Conservation (phyloP, 2,888 invertebrate species). For the Thymelicus acteon region DNA sequence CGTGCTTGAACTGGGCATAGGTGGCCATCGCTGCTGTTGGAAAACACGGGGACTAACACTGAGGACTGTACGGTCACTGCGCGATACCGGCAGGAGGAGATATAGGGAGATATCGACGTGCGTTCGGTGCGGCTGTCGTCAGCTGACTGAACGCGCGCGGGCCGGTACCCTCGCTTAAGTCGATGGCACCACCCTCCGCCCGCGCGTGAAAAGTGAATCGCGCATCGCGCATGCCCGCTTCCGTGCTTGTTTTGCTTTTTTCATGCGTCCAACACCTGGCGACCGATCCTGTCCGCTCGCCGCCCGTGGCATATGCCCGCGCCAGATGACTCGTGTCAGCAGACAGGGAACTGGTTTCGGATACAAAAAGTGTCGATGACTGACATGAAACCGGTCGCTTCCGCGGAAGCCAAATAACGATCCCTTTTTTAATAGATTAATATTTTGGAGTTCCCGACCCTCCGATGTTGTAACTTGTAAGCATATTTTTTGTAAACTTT, state of each 20-base stretch:
- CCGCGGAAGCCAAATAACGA: slow-evolving; percentile 36
- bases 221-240: slow-evolving; percentile 75
- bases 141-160: slow-evolving; percentile 83
- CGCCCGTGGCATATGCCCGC: slow-evolving; percentile 51
- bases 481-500: too few species aligned
- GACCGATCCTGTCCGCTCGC: slow-evolving; percentile 45
- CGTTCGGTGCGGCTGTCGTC: slow-evolving; percentile 64
- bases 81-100: slow-evolving; percentile 47
- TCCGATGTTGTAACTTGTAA: background rate
- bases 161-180: slow-evolving; percentile 76
- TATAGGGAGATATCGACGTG: slow-evolving; percentile 52
- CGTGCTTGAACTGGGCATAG: slow-evolving; percentile 96
- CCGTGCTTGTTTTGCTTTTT: slow-evolving; percentile 60
- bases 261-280: slow-evolving; percentile 53
- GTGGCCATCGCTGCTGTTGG: slow-evolving; percentile 89
- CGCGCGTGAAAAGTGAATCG: slow-evolving; percentile 66
- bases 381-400: slow-evolving; percentile 44
- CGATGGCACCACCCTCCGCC: slow-evolving; percentile 80
- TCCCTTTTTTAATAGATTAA: slow-evolving; percentile 23
- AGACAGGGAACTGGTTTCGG: slow-evolving; percentile 47
- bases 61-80: slow-evolving; percentile 47
- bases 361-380: slow-evolving; percentile 39
- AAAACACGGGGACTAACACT: slow-evolving; percentile 49
- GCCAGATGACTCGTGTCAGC: slow-evolving; percentile 54
- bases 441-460: background rate